Conservation (phyloP, 2,888 invertebrate genomes). For the Spilosoma lubricipeda region DNA sequence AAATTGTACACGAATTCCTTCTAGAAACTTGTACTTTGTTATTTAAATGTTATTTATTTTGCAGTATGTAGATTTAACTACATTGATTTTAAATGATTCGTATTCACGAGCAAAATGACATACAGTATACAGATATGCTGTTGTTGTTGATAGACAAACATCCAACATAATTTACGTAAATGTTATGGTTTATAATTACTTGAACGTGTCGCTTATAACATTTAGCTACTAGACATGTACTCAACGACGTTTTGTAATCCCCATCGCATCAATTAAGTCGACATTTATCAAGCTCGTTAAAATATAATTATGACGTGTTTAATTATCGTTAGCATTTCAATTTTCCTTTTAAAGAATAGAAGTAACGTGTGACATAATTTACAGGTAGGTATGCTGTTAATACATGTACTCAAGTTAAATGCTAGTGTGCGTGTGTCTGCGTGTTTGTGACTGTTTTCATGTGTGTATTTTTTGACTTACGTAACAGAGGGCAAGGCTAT, state of each 20-base stretch:
- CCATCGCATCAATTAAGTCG: conserved; percentile 38
- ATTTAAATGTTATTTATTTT: background rate
- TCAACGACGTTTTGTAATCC: conserved; percentile 40
- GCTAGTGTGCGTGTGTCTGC: background rate
- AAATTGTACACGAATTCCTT: background rate
- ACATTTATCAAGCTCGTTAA: conserved; percentile 47
- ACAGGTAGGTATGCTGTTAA: background rate
- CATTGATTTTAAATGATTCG: background rate
- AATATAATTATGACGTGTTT: conserved; percentile 38
- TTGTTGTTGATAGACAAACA: background rate
- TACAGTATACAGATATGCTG: background rate
- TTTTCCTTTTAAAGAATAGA: background rate
- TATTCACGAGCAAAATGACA: background rate
- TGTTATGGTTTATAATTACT: conserved; percentile 31
- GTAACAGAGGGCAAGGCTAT: too few relatives aligned
- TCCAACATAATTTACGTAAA: background rate
- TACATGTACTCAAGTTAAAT: background rate
- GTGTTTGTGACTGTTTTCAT: too few relatives aligned
- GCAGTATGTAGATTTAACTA: background rate
- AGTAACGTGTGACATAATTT: background rate
- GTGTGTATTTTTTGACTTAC: too few relatives aligned
- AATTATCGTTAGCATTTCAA: conserved; percentile 8
- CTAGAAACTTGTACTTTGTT: too few relatives aligned
- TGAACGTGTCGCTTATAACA: background rate
- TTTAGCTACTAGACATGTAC: conserved; percentile 2